phyloP scores from a whole-genome alignment of 2,888 invertebrate species.

The Melinaea menophilus region DNA sequence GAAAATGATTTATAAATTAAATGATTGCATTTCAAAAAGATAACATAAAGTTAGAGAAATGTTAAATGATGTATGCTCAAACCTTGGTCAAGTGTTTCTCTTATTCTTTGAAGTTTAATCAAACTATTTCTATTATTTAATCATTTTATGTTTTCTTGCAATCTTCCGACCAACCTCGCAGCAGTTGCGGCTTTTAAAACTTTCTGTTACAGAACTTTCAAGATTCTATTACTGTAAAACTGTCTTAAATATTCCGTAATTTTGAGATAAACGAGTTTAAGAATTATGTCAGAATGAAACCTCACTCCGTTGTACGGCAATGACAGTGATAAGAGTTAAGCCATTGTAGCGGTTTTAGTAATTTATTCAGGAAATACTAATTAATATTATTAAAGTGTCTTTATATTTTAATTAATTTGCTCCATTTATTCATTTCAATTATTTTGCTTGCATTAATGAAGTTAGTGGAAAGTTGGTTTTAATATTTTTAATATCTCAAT shows the following conservation, averaged over 20 bases:
- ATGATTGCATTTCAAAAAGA: not conserved
- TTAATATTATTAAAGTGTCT: constrained; percentile 1
- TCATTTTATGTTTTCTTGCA: constrained; percentile 6
- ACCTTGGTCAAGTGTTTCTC: constrained; percentile 5
- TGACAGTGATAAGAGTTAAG: constrained; percentile 4
- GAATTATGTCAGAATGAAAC: constrained; percentile 7
- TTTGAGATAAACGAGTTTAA: constrained; percentile 3
- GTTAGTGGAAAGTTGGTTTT: too few relatives aligned
- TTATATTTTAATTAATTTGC: not conserved
- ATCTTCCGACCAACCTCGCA: constrained; percentile 6
- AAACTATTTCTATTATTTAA: constrained; percentile 8
- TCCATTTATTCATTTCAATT: not conserved
- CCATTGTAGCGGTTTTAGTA: not conserved
- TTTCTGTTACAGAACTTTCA: constrained; percentile 5
- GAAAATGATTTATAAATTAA: too few relatives aligned
- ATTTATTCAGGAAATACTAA: constrained; percentile 8
- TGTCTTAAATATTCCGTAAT: constrained; percentile 8
- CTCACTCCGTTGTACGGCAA: not conserved
- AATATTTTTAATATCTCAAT: too few relatives aligned
- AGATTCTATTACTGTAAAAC: constrained; percentile 5
- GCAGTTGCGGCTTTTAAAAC: constrained; percentile 6
- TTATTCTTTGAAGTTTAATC: constrained; percentile 7
- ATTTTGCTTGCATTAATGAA: not conserved
- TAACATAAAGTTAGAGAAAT: not conserved
- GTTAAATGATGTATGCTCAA: not conserved